These are phyloP conservation scores for Numenius phaeopus DNA, from an alignment of 2,797 vertebrate species.

Conservation along the genomic window DNA sequence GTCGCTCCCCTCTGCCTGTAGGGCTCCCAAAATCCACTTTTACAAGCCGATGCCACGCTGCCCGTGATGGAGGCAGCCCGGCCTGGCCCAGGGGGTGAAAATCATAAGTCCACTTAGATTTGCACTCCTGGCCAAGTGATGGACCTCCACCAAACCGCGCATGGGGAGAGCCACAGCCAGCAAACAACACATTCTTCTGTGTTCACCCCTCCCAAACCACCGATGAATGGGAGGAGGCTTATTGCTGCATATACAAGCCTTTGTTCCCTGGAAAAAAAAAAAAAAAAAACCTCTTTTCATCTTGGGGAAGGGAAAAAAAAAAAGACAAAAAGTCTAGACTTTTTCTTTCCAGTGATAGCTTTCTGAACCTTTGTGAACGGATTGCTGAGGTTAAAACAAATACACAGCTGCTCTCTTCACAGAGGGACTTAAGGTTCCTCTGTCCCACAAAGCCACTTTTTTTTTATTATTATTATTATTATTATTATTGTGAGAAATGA, in stretches of 20 bases:
- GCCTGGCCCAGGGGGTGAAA: neutral
- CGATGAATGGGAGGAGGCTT: neutral
- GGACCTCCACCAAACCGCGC: neutral
- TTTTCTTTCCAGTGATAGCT: neutral
- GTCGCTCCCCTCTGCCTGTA: neutral
- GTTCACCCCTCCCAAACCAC: neutral
- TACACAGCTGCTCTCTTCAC: neutral
- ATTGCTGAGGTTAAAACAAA: neutral
- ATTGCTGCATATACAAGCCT: neutral
- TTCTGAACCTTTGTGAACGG: neutral
- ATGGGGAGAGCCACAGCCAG: neutral
- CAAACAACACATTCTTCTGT: neutral
- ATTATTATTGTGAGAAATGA: neutral
- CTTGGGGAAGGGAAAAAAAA: neutral
- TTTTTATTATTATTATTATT: neutral
- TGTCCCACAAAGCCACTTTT: neutral
- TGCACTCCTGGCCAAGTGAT: neutral
- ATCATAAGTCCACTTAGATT: neutral
- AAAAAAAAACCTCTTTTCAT: neutral
- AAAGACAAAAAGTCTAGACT: neutral
- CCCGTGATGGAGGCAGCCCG: neutral
- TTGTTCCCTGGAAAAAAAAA: neutral
- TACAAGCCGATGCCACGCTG: neutral
- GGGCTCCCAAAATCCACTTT: neutral
- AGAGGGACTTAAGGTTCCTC: neutral